Percentiles rank a stretch among this genome's conserved stretches.
phyloP scores from a whole-genome alignment of 2,797 vertebrate species.

The Echeneis naucrates region DNA sequence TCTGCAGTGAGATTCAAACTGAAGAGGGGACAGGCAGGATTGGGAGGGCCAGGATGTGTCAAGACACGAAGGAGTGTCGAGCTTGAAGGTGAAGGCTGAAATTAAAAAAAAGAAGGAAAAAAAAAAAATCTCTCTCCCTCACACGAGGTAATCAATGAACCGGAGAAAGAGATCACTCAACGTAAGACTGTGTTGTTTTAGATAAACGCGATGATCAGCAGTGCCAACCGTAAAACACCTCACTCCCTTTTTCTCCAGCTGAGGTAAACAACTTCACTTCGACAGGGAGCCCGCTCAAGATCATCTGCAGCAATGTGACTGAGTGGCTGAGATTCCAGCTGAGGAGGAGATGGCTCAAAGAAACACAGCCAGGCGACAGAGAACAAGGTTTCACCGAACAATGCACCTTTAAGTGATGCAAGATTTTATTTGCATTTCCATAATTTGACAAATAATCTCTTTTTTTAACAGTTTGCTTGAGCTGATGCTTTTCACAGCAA shows the following conservation, averaged over 20 bases:
- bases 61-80: conserved; percentile 1
- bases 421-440: not conserved
- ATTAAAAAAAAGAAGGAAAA: not conserved
- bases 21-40: not conserved
- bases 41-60: not conserved
- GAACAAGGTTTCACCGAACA: not conserved
- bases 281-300: not conserved
- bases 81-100: conserved; percentile 4
- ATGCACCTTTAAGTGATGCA: not conserved
- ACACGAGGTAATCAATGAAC: not conserved
- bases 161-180: not conserved
- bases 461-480: not conserved
- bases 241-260: not conserved
- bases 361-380: not conserved
- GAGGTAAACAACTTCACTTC: not conserved
- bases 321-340: not conserved
- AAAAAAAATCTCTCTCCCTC: not conserved
- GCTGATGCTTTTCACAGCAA: not conserved
- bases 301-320: not conserved
- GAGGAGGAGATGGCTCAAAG: not conserved
- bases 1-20: not conserved
- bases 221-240: not conserved
- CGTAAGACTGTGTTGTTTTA: not conserved
- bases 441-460: not conserved
- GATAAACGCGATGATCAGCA: not conserved